Evolutionary conservation across 2,113 vertebrate genomes (phyloP), one percentile per base, ranked within the genome.

Genomic region (Columba janthina): DNA sequence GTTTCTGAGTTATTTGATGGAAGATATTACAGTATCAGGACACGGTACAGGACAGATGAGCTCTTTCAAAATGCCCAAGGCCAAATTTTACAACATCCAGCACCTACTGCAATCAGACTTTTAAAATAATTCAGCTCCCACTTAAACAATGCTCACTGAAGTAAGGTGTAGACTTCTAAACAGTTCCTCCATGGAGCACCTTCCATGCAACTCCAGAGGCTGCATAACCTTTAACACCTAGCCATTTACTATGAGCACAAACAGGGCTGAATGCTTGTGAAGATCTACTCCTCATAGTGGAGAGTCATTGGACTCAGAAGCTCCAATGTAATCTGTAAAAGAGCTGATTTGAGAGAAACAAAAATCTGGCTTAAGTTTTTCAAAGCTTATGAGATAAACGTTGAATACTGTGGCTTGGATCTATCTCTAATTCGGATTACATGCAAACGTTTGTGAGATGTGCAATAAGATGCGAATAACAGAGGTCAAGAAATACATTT

Each of bases 161-260:
- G 48, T n/a, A 57, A 79, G 15, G 48, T 31, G 67, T 15, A 46
- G 18, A 58, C 77, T 85, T 77, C 56, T 65, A 65, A 69, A 85
- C 6, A 11, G 3, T 31, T 75, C n/a, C 34, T 88, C 29, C 20
- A 60, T 0, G 1, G 10, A 64, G 18, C 2, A 16, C 15, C 66
- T 75, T 42, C 57, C 13, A 22, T 24, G 42, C 14, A 71, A 29
- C 16, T 29, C 34, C 70, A 60, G 3, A 29, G 57, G 53, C 46
- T 80, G 53, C 71, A 6, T 10, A 85, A 60, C 66, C 40, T 62
- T 61, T 51, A 70, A 85, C 79, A 58, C 28, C 8, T 4, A 56
- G 32, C 16, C 26, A 34, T 42, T 73, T 56, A 32, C 32, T 84
- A 17, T 4, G 15, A 83, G 34, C 31, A 46, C 24, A 70, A 51